Evolutionary conservation across 2,888 invertebrate genomes (phyloP).

Genomic region (Drosophila peninsularis): DNA sequence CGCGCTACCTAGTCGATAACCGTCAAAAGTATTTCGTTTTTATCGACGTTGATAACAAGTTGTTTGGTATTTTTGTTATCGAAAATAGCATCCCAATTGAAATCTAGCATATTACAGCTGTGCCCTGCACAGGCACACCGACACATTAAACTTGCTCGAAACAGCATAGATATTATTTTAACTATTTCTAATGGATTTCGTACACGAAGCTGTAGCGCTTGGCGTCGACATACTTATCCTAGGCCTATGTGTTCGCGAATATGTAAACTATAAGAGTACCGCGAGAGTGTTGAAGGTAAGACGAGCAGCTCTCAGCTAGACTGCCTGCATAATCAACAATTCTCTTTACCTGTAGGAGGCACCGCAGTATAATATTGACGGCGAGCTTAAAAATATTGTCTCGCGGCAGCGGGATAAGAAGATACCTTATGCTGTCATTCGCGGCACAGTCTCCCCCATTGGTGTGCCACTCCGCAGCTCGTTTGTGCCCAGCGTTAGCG

Average conservation of each 20-base stretch:
- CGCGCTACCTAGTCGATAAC: constrained; percentile 14
- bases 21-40: neutral
- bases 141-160: constrained; percentile 20
- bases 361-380: constrained; percentile 89
- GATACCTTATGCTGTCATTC: constrained; percentile 90
- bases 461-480: constrained; percentile 91
- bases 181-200: constrained; percentile 88
- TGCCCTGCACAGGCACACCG: constrained; percentile 19
- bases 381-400: constrained; percentile 87
- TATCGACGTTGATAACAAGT: constrained; percentile 21
- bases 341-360: constrained; percentile 86
- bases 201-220: constrained; percentile 90
- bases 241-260: constrained; percentile 90
- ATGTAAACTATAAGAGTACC: constrained; percentile 90
- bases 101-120: constrained; percentile 11
- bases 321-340: constrained; percentile 26
- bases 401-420: constrained; percentile 87
- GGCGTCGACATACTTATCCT: constrained; percentile 91
- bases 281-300: constrained; percentile 89
- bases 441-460: constrained; percentile 91
- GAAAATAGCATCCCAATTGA: neutral
- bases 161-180: constrained; percentile 25
- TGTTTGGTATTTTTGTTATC: constrained; percentile 29
- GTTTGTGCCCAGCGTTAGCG: constrained; percentile 89
- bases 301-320: neutral